Percentiles rank a stretch among this genome's conserved stretches.
These are phyloP conservation scores for Hiodon tergisus DNA, from an alignment of 2,113 vertebrate species.

Conservation along the genomic window DNA sequence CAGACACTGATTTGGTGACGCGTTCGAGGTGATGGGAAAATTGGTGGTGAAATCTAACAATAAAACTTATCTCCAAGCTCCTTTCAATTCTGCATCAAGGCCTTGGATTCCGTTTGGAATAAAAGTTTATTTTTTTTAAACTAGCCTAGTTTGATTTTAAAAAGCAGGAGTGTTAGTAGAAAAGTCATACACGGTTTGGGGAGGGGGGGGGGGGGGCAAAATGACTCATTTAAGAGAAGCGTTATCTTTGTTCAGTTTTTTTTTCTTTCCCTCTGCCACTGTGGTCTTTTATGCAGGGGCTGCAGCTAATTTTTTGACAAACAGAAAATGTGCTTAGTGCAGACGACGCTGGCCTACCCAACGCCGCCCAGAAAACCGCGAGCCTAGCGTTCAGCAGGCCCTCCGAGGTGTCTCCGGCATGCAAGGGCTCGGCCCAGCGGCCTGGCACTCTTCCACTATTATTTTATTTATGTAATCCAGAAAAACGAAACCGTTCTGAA, in stretches of 20 bases:
- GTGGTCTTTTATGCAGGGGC: neutral
- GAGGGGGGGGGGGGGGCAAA: neutral
- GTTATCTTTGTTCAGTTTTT: neutral
- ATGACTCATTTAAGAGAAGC: neutral
- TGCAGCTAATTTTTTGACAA: neutral
- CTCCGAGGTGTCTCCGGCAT: conserved; percentile 7
- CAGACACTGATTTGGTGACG: neutral
- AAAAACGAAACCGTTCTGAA: conserved; percentile 30
- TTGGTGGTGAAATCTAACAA: neutral
- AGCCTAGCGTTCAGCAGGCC: neutral
- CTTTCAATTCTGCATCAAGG: neutral
- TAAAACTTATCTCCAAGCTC: neutral
- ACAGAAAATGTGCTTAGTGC: neutral
- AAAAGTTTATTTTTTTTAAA: neutral
- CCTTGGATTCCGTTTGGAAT: too few species aligned
- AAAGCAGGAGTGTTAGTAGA: neutral
- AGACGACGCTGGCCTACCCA: neutral
- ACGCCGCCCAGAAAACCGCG: neutral
- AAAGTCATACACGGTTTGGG: neutral
- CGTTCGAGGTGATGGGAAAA: neutral
- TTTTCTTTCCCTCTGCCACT: neutral
- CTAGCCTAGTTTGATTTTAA: neutral
- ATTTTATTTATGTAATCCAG: conserved; percentile 31
- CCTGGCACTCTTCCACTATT: conserved; percentile 26
- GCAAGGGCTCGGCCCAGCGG: conserved; percentile 15